A percentile compares a stretch with the other conserved stretches of the same genome.
These are phyloP conservation scores for Eupithecia abbreviata DNA, from an alignment of 2,888 invertebrate species.

Conservation along the genomic window DNA sequence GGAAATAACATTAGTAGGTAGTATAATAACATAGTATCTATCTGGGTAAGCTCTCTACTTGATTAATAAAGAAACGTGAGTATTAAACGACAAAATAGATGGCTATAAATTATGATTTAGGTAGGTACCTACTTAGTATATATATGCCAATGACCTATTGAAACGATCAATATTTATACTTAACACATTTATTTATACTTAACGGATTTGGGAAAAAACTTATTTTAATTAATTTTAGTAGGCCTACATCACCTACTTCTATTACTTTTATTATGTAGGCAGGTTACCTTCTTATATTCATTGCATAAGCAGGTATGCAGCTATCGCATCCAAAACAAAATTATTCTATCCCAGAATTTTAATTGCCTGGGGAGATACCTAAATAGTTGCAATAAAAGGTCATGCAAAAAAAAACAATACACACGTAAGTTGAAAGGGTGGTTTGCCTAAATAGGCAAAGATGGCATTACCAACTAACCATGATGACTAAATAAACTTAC, in stretches of 20 bases:
- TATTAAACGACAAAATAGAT: background rate
- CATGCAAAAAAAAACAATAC: background rate
- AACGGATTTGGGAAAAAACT: too few species aligned
- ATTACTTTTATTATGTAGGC: too few species aligned
- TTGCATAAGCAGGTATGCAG: background rate
- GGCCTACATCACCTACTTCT: too few species aligned
- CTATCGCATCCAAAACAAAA: background rate
- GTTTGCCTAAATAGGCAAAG: background rate
- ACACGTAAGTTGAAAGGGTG: background rate
- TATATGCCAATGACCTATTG: too few species aligned
- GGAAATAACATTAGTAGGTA: conserved; percentile 27
- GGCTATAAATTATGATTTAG: background rate
- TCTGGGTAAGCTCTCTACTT: conserved; percentile 19
- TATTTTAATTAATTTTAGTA: too few species aligned
- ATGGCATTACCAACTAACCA: background rate
- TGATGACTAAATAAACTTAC: conserved; percentile 55
- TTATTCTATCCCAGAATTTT: background rate
- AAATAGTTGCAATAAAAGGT: background rate
- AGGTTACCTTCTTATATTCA: background rate
- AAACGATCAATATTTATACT: too few species aligned
- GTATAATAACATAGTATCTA: too few species aligned
- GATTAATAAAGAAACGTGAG: conserved; percentile 5
- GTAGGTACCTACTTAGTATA: background rate
- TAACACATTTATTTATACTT: too few species aligned
- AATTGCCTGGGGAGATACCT: background rate